Base-by-base conservation (phyloP, 35 echinoderm and acorn worm genomes). In the Eucidaris tribuloides region DNA sequence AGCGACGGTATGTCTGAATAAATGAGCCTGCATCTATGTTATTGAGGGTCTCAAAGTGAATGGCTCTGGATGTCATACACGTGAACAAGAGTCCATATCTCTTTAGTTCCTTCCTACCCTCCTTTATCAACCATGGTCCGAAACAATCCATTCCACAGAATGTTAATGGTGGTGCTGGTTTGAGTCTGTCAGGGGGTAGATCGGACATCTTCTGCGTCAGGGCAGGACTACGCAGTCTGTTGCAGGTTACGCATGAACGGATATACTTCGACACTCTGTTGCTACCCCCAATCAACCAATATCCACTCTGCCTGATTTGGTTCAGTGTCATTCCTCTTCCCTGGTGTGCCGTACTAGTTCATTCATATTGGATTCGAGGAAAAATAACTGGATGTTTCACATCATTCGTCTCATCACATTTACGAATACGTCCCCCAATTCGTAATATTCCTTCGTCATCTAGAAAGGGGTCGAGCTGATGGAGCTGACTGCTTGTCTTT, bases 341-440 rank as follows among this genome's bases (percentile, higher is more conserved):
- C 83, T 96, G 77, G 42, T 91, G 88, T 48, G 80, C 20, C 31
- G 85, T 79, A 91, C 36, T 28, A 96, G 44, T 30, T 79, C 61
- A 22, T 78, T 91, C 23, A 36, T 17, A 29, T 65, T 65, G 62
- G 6, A 54, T 79, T n/a, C 44, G 60, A 20, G 65, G 76, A 42
- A 92, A 76, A 36, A 87, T 92, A 9, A 44, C 65, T 48, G 86
- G 92, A 84, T 94, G 82, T 76, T 94, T 89, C 57, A 80, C 46
- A 5, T 44, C 76, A 77, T 66, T 70, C n/a, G 86, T n/a, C 2
- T 68, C 36, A 11, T 85, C 76, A 17, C 40, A 18, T 77, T 49
- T 89, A 25, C 61, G 54, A 43, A 89, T 70, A 18, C 92, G 72
- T 11, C 86, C 92, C 80, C 92, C 92, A 34, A 94, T 82, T 40